A percentile compares a stretch with the other conserved stretches of the same genome.
These are phyloP conservation scores for Strongylocentrotus purpuratus DNA, from an alignment of 35 echinoderm and acorn worm species.

Conservation along the genomic window DNA sequence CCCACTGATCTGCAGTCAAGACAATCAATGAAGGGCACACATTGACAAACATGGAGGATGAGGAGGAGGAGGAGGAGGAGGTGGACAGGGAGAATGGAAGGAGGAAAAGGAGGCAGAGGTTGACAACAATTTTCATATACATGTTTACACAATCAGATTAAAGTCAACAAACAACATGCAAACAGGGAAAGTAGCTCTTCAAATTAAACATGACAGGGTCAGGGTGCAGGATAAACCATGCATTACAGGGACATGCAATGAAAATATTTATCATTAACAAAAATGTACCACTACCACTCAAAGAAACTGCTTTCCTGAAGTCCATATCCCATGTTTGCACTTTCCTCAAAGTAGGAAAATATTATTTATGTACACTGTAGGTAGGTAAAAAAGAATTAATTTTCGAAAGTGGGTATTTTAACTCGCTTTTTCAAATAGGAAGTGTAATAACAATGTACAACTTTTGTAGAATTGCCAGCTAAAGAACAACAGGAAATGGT, in stretches of 20 bases:
- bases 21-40: constrained; percentile 33
- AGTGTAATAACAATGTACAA: no score
- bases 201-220: neutral
- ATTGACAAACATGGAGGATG: neutral
- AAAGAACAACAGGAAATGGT: neutral
- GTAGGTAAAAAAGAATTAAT: no score
- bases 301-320: neutral
- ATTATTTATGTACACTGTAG: neutral
- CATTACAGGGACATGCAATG: neutral
- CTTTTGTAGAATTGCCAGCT: no score
- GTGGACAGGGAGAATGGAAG: neutral
- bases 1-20: constrained; percentile 54
- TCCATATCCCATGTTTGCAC: neutral
- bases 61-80: neutral
- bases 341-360: no score
- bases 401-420: no score
- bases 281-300: neutral
- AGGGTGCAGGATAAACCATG: neutral
- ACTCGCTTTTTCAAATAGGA: no score
- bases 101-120: constrained; percentile 13
- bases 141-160: neutral
- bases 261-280: neutral
- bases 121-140: neutral
- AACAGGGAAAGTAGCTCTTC: neutral
- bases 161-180: neutral